Evolutionary conservation across 2,888 invertebrate genomes (phyloP).

Genomic region (Entomobrya proxima): DNA sequence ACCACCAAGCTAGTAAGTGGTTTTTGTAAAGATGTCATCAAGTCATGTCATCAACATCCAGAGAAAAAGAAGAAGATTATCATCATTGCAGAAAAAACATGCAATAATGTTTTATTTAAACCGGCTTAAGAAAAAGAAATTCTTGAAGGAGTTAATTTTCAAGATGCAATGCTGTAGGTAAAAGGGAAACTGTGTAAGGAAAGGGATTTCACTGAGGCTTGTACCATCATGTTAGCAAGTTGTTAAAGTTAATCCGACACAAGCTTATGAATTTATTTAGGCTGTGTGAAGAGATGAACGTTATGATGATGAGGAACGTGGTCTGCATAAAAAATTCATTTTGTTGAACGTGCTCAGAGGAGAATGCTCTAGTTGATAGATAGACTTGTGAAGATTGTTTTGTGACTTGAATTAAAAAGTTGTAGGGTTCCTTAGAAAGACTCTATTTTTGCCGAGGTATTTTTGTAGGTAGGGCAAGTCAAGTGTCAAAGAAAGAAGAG

Average conservation of each 20-base stretch:
- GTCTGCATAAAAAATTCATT: not conserved
- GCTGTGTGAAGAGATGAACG: not conserved
- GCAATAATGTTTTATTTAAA: too few species aligned
- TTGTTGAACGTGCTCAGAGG: not conserved
- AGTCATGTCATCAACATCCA: not conserved
- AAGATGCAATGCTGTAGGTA: conserved; percentile 16
- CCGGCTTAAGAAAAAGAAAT: not conserved
- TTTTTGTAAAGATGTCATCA: not conserved
- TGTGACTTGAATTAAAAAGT: too few species aligned
- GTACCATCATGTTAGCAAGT: too few species aligned
- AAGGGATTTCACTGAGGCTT: too few species aligned
- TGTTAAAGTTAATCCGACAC: too few species aligned
- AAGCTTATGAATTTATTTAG: not conserved
- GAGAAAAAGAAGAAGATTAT: too few species aligned
- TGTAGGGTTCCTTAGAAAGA: too few species aligned
- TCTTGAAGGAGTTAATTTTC: too few species aligned
- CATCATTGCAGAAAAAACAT: not conserved
- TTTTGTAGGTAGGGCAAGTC: conserved; percentile 14
- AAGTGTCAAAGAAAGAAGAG: too few species aligned
- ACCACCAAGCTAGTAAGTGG: not conserved
- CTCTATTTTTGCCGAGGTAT: not conserved
- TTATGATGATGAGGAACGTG: not conserved
- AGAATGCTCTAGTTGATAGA: conserved; percentile 16
- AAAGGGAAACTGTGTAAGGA: too few species aligned
- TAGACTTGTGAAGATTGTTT: not conserved